A percentile compares a stretch with the other conserved stretches of the same genome.
These are phyloP conservation scores for Acronicta aceris DNA, from an alignment of 2,888 invertebrate genomes.

Conservation along the genomic window DNA sequence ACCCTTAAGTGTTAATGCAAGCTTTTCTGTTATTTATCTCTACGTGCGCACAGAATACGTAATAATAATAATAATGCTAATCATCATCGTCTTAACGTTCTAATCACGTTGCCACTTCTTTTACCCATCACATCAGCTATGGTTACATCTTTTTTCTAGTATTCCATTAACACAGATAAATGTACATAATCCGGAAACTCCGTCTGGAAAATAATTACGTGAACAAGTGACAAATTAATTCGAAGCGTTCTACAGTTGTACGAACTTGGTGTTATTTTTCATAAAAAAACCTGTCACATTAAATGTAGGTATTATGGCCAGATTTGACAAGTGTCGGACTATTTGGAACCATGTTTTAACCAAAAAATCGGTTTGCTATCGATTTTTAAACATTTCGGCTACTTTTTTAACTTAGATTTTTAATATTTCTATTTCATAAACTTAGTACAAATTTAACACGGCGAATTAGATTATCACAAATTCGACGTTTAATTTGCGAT, in stretches of 20 bases:
- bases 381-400: too few species aligned
- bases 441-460: too few species aligned
- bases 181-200: conserved; percentile 22
- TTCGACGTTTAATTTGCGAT: too few species aligned
- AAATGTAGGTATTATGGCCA: too few species aligned
- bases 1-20: not conserved
- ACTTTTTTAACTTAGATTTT: too few species aligned
- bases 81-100: conserved; percentile 18
- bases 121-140: conserved; percentile 51
- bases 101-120: conserved; percentile 40
- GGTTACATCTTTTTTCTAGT: conserved; percentile 55
- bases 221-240: conserved; percentile 24
- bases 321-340: too few species aligned
- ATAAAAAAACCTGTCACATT: too few species aligned
- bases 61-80: conserved; percentile 20
- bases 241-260: conserved; percentile 10
- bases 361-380: too few species aligned
- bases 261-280: conserved; percentile 11
- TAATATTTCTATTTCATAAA: too few species aligned
- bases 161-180: conserved; percentile 48
- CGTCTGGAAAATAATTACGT: conserved; percentile 16
- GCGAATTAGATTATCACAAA: too few species aligned
- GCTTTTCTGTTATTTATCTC: conserved; percentile 14
- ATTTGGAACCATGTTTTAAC: too few species aligned
- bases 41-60: conserved; percentile 28